Conservation (phyloP, 2,113 vertebrate species). For the Lophura nycthemera region DNA sequence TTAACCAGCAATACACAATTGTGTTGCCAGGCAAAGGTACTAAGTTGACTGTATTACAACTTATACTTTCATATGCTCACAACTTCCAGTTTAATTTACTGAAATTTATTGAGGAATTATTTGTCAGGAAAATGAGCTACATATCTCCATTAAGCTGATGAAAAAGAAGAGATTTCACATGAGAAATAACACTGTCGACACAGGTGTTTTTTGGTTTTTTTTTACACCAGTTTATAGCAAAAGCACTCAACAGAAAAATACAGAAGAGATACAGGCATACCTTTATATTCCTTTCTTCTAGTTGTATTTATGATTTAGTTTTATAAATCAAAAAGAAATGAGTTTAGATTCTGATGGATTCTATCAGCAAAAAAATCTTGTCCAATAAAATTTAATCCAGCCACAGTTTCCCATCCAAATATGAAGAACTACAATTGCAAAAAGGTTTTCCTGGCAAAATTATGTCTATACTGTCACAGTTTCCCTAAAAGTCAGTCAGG, state of each 20-base stretch:
- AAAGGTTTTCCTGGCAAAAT: background rate
- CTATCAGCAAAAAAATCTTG: background rate
- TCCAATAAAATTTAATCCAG: background rate
- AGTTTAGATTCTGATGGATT: background rate
- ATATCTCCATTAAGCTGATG: background rate
- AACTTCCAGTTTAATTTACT: background rate
- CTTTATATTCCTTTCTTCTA: background rate
- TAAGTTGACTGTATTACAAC: background rate
- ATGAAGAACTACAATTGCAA: background rate
- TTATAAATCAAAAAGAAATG: background rate
- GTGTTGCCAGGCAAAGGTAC: background rate
- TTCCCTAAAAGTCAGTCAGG: background rate
- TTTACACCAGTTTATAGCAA: background rate
- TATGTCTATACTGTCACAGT: background rate
- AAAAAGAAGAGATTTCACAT: background rate
- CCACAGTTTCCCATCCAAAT: background rate
- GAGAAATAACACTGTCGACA: background rate
- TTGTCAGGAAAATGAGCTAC: background rate
- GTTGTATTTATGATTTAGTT: background rate
- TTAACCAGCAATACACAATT: background rate
- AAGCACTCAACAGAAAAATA: background rate
- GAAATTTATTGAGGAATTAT: conserved; percentile 7
- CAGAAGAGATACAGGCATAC: background rate
- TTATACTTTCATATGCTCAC: background rate
- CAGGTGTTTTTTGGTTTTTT: too few relatives aligned